Evolutionary conservation across 2,888 invertebrate species (phyloP).

Genomic region (Podotricha telesiphe): DNA sequence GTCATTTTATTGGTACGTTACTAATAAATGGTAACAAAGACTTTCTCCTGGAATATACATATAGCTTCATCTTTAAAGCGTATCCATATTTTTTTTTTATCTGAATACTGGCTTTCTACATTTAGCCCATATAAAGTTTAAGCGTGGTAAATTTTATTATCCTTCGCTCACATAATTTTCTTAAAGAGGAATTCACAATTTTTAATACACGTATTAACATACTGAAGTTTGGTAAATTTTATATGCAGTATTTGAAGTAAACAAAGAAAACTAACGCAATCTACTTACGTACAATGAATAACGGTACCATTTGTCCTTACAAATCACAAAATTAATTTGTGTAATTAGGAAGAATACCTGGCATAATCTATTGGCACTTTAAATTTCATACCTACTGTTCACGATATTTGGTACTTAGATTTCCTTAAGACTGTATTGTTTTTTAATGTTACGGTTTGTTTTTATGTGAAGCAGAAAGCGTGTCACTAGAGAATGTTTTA

Average conservation of each 20-base stretch:
- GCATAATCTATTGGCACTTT: background rate
- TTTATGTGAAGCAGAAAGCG: conserved; percentile 44
- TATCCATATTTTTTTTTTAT: no score
- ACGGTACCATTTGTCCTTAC: background rate
- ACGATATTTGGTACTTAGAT: background rate
- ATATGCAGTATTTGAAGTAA: background rate
- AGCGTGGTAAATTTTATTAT: no score
- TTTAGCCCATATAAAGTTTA: no score
- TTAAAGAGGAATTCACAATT: no score
- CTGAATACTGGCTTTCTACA: no score
- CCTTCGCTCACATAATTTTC: no score
- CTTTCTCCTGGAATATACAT: no score
- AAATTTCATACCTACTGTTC: background rate
- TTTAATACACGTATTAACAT: background rate
- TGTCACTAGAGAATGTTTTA: conserved; percentile 36
- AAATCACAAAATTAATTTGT: background rate
- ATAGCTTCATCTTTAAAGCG: no score
- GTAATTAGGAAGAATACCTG: background rate
- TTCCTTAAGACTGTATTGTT: conserved; percentile 1
- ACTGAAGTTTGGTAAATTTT: background rate
- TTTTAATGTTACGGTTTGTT: conserved; percentile 5
- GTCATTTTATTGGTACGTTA: no score
- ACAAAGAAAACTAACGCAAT: background rate
- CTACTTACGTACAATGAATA: no score
- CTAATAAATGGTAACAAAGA: no score